Evolutionary conservation across 1,140 invertebrate species (phyloP), one percentile per base, ranked within the genome.

Genomic region (Dufourea novaeangliae): DNA sequence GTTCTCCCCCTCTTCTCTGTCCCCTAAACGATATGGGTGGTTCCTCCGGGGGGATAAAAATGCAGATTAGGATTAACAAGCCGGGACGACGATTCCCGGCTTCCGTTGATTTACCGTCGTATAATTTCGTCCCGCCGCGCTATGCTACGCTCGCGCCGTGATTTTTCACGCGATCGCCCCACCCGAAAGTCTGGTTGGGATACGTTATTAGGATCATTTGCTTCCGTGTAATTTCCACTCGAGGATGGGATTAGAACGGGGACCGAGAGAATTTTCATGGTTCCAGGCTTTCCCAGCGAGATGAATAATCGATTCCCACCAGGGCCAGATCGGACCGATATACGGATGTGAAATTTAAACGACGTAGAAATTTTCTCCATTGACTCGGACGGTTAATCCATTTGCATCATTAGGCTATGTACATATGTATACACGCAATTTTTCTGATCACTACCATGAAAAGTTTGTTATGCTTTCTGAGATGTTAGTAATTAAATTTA

Each of bases 41-140:
- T 80, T 81, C 59, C 56, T 69, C 41, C n/a, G n/a, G n/a, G 73
- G 67, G 69, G 72, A 86, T 86, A 83, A 86, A 86, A 86, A 86
- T 86, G 74, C 81, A 86, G 84, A 86, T 85, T 86, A 83, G 85
- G 84, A 86, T 86, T 86, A 86, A 83, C 82, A 84, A 76, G 73
- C 61, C 66, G 82, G 61, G 41, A 73, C 71, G 64, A 66, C 62
- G 82, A 83, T 80, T 84, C 82, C 52, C 44, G 52, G 82, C 77
- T 79, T 76, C 67, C 67, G 82, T 79, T 84, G 82, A 84, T 84
- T 84, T 84, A 83, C 52, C 54, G 66, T 69, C 82, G 27, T 64
- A 69, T 75, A 82, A 66, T 71, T 83, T 79, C 7, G 54, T 27
- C 57, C 27, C 27, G 52, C 29, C 22, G 11, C 20, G 14, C 66